Conservation (phyloP, 2,888 invertebrate genomes). For the Callyntrura sp. region DNA sequence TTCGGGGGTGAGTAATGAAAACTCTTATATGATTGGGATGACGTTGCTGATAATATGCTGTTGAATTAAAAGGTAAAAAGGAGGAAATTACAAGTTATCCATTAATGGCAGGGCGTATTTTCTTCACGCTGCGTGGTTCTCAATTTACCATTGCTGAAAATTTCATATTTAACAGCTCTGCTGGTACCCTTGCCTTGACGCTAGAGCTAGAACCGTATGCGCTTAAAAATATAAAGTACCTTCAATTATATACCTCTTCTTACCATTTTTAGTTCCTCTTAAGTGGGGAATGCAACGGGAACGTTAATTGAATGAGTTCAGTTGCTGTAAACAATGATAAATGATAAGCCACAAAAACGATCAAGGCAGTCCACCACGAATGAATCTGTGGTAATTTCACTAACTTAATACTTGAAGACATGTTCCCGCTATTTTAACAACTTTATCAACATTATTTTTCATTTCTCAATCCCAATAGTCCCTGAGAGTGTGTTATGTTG, state of each 20-base stretch:
- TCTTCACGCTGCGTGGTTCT: no score
- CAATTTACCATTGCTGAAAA: no score
- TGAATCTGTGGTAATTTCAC: constrained; percentile 16
- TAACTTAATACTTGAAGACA: constrained; percentile 16
- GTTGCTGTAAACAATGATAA: not conserved
- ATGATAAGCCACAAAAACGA: not conserved
- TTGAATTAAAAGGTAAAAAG: not conserved
- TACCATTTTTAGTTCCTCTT: no score
- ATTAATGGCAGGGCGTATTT: not conserved
- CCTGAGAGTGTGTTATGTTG: constrained; percentile 48
- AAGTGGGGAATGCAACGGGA: no score
- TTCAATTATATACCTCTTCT: no score
- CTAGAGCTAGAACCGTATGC: no score
- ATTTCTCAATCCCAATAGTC: constrained; percentile 69
- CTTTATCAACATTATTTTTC: constrained; percentile 72
- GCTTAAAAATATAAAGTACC: no score
- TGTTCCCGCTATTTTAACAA: constrained; percentile 62
- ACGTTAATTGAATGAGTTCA: not conserved
- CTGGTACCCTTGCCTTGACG: no score
- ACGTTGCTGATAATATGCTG: not conserved
- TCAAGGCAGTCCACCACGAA: not conserved
- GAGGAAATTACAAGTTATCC: constrained; percentile 9
- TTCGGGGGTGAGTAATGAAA: constrained; percentile 3
- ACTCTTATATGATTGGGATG: not conserved
- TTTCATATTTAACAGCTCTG: no score